These are phyloP conservation scores for Drosophila azteca DNA, from an alignment of 1,140 invertebrate species.

Conservation along the genomic window DNA sequence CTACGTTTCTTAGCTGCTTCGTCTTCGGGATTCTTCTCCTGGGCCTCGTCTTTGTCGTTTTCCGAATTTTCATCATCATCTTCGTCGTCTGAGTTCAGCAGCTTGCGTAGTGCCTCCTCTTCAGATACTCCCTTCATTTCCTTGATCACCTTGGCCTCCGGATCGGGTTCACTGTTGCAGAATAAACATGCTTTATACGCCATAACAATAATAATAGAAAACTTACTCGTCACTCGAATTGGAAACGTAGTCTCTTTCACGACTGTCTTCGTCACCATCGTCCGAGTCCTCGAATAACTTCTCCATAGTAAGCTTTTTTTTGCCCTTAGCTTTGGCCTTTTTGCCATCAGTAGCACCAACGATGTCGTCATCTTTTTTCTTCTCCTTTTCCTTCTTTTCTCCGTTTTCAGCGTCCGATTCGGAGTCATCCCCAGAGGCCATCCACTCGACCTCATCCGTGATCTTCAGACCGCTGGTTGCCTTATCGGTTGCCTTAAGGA, in stretches of 20 bases:
- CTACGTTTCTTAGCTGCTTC: constrained; percentile 86
- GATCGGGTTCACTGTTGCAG: constrained; percentile 88
- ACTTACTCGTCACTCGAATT: constrained; percentile 89
- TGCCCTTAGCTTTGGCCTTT: constrained; percentile 86
- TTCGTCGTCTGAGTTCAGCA: constrained; percentile 94
- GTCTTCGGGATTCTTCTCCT: constrained; percentile 81
- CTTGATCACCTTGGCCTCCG: constrained; percentile 89
- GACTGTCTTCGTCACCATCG: constrained; percentile 97
- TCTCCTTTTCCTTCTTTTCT: constrained; percentile 86
- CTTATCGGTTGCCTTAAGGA: constrained; percentile 68
- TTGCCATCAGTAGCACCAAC: constrained; percentile 59
- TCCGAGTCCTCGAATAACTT: constrained; percentile 94
- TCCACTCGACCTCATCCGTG: constrained; percentile 97
- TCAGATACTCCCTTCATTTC: constrained; percentile 93
- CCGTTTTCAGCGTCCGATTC: constrained; percentile 86
- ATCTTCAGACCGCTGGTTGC: constrained; percentile 90
- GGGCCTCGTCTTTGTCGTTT: constrained; percentile 86
- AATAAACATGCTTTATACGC: not conserved
- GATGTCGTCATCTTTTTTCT: constrained; percentile 85
- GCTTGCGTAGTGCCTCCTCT: constrained; percentile 92
- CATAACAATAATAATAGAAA: not conserved
- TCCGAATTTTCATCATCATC: constrained; percentile 90
- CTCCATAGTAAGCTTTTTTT: constrained; percentile 86
- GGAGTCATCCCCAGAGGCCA: constrained; percentile 90
- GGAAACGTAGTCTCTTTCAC: constrained; percentile 94